A percentile compares a stretch with the other conserved stretches of the same genome.
These are phyloP conservation scores for Carduelis carduelis DNA, from an alignment of 2,797 vertebrate species.

Conservation along the genomic window DNA sequence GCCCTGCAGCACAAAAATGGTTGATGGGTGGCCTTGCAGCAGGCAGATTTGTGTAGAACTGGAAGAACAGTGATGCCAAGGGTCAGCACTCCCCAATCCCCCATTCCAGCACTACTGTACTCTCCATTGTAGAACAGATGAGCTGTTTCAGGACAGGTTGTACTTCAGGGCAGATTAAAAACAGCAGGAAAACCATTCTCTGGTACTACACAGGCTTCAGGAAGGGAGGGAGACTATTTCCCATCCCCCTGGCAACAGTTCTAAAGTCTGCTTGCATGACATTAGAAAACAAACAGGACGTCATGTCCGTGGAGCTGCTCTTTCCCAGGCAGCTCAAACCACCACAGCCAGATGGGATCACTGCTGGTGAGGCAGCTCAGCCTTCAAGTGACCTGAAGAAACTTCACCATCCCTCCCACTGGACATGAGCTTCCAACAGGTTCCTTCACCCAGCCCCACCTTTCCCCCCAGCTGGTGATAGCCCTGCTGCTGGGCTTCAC, in stretches of 20 bases:
- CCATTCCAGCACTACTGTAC: neutral
- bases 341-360: neutral
- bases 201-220: neutral
- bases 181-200: slow-evolving; percentile 28
- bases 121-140: neutral
- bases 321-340: neutral
- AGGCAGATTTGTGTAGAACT: neutral
- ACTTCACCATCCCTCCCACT: neutral
- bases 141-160: neutral
- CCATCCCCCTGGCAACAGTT: neutral
- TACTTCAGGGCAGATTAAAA: neutral
- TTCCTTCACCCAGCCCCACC: neutral
- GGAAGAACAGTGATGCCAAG: neutral
- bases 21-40: neutral
- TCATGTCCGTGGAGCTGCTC: neutral
- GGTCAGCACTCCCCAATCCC: neutral
- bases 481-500: accelerated
- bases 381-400: neutral
- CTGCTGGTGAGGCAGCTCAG: neutral
- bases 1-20: neutral
- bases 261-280: neutral
- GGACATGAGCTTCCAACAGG: neutral
- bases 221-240: slow-evolving; percentile 42
- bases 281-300: neutral
- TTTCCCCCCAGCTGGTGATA: accelerated